A percentile compares a stretch with the other conserved stretches of the same genome.
phyloP scores from a whole-genome alignment of 2,888 invertebrate species.

The Exephanes ischioxanthus region DNA sequence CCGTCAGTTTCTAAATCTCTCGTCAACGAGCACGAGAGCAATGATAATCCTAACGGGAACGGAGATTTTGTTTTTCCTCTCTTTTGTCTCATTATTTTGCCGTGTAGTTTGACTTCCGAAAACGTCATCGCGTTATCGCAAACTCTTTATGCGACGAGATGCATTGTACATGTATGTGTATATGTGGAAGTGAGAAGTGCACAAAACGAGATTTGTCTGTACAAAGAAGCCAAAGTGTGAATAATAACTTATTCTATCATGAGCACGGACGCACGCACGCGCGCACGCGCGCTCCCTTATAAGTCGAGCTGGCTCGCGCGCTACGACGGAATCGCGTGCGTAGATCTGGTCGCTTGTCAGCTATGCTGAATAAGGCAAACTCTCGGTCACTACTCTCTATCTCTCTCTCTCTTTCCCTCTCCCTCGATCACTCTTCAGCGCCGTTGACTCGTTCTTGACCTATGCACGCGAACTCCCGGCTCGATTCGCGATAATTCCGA shows the following conservation, averaged over 20 bases:
- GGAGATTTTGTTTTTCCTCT: slow-evolving; percentile 2
- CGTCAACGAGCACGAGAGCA: slow-evolving; percentile 3
- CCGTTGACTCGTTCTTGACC: slow-evolving; percentile 61
- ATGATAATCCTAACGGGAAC: slow-evolving; percentile 12
- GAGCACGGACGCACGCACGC: slow-evolving; percentile 48
- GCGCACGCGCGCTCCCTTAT: slow-evolving; percentile 43
- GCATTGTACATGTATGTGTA: not conserved
- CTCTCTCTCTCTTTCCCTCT: not conserved
- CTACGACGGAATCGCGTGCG: slow-evolving; percentile 17
- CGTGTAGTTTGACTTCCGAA: slow-evolving; percentile 29
- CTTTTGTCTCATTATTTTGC: slow-evolving; percentile 17
- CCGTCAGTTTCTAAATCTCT: slow-evolving; percentile 19
- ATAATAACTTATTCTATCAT: slow-evolving; percentile 30
- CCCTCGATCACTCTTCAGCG: slow-evolving; percentile 9
- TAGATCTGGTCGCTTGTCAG: slow-evolving; percentile 22
- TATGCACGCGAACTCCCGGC: slow-evolving; percentile 12
- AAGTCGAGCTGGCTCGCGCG: slow-evolving; percentile 12
- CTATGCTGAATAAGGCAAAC: slow-evolving; percentile 47
- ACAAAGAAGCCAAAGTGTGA: slow-evolving; percentile 45
- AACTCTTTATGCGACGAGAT: slow-evolving; percentile 10
- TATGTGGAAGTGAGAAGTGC: not conserved
- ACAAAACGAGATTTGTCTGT: slow-evolving; percentile 27
- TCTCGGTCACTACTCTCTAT: slow-evolving; percentile 54
- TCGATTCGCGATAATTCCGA: not conserved
- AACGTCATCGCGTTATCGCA: slow-evolving; percentile 37